Evolutionary conservation across 2,888 invertebrate species (phyloP), one percentile per base, ranked within the genome.

Genomic region (Phaedon cochleariae): DNA sequence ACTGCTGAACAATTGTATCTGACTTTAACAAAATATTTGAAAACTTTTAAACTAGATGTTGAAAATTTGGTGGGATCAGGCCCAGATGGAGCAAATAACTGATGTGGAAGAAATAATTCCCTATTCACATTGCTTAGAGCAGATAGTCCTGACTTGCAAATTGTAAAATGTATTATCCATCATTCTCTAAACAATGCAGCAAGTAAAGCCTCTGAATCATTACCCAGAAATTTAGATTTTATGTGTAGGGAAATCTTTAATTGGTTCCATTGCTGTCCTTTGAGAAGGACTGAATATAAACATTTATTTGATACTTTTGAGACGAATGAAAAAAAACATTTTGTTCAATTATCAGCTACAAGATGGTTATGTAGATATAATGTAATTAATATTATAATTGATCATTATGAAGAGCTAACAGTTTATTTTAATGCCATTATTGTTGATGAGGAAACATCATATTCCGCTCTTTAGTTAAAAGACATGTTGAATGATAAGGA

Each of bases 161-260:
- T 65, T 26, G 31, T 65, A 31, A 65, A 53, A 61, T 61, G 60
- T 22, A 64, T 64, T 52, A 54, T 60, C 55, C 64, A 65, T 59
- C n/a, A n/a, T n/a, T 62, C 55, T 63, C 49, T 59, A 49, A 53
- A 61, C 41, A 59, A 61, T 21, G 51, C 58, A 61, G 61, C 58
- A 54, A 52, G 41, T 34, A 20, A 48, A 48, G 60, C 64, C 15
- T 51, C 55, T 15, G 54, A 58, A 34, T 21, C 31, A 15, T 48
- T 63, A 58, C 63, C 58, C 22, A 31, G 55, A 31, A 51, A 63
- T 63, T 58, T 65, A 20, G 55, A 60, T 37, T 65, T 65, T 60
- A 51, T 55, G 37, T 55, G 54, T 46, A 65, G 49, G 6, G 26
- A 26, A 26, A 26, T 26, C 6, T 26, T 26, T 6, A 26, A 26